phyloP scores from a whole-genome alignment of 2,797 vertebrate species.

The Aldrovandia affinis region DNA sequence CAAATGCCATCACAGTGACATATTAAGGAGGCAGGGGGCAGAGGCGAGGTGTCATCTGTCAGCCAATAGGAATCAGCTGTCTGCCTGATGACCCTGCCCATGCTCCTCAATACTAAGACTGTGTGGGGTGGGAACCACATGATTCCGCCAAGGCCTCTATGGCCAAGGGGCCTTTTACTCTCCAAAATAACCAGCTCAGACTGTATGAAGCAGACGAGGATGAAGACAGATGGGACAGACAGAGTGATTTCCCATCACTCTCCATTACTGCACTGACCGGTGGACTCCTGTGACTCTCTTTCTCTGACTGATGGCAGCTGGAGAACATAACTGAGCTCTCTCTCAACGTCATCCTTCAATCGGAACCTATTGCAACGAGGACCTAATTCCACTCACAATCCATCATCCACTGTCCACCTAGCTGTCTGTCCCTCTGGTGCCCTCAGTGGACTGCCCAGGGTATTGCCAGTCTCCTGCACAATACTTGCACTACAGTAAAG shows the following conservation, averaged over 20 bases:
- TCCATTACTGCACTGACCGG: neutral
- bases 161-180: neutral
- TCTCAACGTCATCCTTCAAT: too few species aligned
- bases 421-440: constrained; percentile 34
- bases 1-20: constrained; percentile 36
- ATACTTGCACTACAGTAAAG: neutral
- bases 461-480: neutral
- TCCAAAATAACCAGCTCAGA: neutral
- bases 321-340: neutral
- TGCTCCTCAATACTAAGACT: neutral
- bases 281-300: neutral
- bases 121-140: too few species aligned
- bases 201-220: neutral
- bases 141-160: too few species aligned
- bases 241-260: too few species aligned
- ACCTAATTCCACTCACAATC: neutral
- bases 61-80: constrained; percentile 60
- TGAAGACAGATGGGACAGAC: too few species aligned
- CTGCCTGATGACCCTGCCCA: constrained; percentile 32
- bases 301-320: neutral
- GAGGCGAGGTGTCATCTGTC: constrained; percentile 37
- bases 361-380: neutral
- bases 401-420: constrained; percentile 30
- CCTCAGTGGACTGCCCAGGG: constrained; percentile 16
- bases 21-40: constrained; percentile 14